Percentiles rank a stretch among this genome's conserved stretches.
Conservation (phyloP, 1,140 invertebrate genomes). For the Drosophila gunungcola region DNA sequence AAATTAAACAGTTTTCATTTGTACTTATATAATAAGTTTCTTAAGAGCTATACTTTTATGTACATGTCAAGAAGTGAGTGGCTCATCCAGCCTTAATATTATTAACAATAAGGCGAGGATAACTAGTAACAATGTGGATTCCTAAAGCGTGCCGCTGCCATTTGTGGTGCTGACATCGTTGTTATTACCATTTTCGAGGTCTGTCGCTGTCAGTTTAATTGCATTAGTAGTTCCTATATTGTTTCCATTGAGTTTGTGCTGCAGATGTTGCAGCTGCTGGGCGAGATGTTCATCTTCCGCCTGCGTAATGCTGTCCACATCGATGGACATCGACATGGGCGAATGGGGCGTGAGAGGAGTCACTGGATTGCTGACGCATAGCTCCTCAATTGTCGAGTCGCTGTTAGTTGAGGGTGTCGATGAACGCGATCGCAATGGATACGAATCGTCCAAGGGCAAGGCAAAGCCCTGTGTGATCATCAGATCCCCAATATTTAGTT, state of each 20-base stretch:
- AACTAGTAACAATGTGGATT: slow-evolving; percentile 30
- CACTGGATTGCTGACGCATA: slow-evolving; percentile 51
- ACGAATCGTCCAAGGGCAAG: slow-evolving; percentile 62
- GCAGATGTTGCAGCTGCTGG: slow-evolving; percentile 67
- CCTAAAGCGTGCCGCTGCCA: slow-evolving; percentile 19
- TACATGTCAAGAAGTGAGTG: slow-evolving; percentile 68
- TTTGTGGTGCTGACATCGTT: slow-evolving; percentile 32
- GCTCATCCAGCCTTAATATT: slow-evolving; percentile 23
- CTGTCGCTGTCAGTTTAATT: slow-evolving; percentile 47
- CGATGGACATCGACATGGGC: slow-evolving; percentile 65
- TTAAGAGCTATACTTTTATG: slow-evolving; percentile 64
- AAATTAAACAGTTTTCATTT: slow-evolving; percentile 59
- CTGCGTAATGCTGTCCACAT: slow-evolving; percentile 43
- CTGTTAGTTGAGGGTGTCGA: slow-evolving; percentile 64
- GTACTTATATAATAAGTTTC: slow-evolving; percentile 43
- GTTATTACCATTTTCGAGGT: slow-evolving; percentile 59
- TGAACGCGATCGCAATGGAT: slow-evolving; percentile 68
- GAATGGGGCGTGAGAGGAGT: slow-evolving; percentile 59
- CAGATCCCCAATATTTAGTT: slow-evolving; percentile 75
- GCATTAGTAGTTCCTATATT: slow-evolving; percentile 40
- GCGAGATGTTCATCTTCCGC: slow-evolving; percentile 65
- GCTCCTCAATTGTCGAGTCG: slow-evolving; percentile 70
- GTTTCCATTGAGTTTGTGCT: slow-evolving; percentile 72
- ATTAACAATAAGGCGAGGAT: slow-evolving; percentile 37
- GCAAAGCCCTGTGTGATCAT: slow-evolving; percentile 78